Evolutionary conservation across 2,888 invertebrate species (phyloP).

Genomic region (Cheilosia scutellata): DNA sequence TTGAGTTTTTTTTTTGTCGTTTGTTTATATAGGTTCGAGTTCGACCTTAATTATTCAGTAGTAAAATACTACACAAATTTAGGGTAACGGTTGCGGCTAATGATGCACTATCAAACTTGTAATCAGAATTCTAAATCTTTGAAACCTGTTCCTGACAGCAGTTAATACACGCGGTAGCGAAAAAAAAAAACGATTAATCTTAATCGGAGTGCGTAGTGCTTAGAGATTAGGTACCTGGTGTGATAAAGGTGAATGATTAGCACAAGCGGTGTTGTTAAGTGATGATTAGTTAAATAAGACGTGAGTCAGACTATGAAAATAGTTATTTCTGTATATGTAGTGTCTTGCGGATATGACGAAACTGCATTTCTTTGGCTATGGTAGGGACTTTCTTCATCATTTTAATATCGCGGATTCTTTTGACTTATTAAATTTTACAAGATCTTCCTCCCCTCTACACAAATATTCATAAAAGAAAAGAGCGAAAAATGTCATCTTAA

Average conservation of each 20-base stretch:
- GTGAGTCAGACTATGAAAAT: not conserved
- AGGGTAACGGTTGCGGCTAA: constrained; percentile 32
- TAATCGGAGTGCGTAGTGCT: constrained; percentile 40
- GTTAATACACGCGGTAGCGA: constrained; percentile 16
- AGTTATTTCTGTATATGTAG: not conserved
- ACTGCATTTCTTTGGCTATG: not conserved
- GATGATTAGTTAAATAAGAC: not conserved
- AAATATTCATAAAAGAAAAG: no score
- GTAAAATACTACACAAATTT: constrained; percentile 16
- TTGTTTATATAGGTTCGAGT: constrained; percentile 2
- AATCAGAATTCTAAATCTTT: constrained; percentile 23
- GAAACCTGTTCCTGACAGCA: constrained; percentile 7
- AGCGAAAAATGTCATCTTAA: no score
- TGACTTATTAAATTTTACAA: no score
- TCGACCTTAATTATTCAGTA: constrained; percentile 5
- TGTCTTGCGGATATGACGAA: no score
- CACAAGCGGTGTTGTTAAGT: not conserved
- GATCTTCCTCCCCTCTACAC: no score
- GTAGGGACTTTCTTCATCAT: no score
- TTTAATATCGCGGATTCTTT: no score
- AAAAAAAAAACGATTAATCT: constrained; percentile 19
- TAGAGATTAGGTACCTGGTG: constrained; percentile 3
- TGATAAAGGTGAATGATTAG: constrained; percentile 4
- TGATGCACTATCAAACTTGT: constrained; percentile 32
- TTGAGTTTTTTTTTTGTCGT: not conserved